phyloP scores from a whole-genome alignment of 2,888 invertebrate genomes.

The Drosophila testacea region DNA sequence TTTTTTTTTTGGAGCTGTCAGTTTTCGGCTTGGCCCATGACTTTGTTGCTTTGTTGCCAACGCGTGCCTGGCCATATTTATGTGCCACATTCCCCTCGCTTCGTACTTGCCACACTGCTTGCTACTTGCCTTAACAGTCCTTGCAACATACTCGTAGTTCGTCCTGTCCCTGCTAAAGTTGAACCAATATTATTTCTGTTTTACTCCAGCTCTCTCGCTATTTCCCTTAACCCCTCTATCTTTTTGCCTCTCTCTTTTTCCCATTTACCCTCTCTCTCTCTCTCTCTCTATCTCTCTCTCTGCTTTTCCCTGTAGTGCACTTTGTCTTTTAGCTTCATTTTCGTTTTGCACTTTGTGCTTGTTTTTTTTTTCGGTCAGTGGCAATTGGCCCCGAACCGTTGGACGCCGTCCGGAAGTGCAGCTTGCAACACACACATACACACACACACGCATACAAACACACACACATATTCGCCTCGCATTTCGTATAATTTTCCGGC shows the following conservation, averaged over 20 bases:
- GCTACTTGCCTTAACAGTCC: too few species aligned
- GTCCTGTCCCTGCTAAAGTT: conserved; percentile 56
- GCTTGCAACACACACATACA: conserved; percentile 29
- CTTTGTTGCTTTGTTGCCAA: conserved; percentile 50
- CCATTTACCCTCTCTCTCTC: background rate
- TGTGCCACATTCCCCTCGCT: conserved; percentile 36
- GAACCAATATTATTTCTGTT: conserved; percentile 66
- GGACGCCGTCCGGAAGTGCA: conserved; percentile 58
- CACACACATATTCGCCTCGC: conserved; percentile 3
- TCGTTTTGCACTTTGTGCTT: conserved; percentile 38
- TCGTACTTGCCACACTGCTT: too few species aligned
- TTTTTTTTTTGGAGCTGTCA: conserved; percentile 39
- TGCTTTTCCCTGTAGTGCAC: conserved; percentile 36
- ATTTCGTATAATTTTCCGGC: conserved; percentile 78
- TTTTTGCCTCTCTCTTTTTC: background rate
- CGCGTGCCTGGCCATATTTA: conserved; percentile 57
- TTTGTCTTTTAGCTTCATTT: conserved; percentile 56
- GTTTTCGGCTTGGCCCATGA: conserved; percentile 45
- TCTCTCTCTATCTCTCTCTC: conserved; percentile 3
- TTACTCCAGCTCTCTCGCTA: background rate
- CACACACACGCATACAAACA: conserved; percentile 3
- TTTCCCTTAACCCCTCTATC: background rate
- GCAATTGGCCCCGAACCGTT: conserved; percentile 64
- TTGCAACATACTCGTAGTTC: background rate
- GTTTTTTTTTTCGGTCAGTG: conserved; percentile 62